Evolutionary conservation across 2,888 invertebrate species (phyloP).

Genomic region (Tholera decimalis): DNA sequence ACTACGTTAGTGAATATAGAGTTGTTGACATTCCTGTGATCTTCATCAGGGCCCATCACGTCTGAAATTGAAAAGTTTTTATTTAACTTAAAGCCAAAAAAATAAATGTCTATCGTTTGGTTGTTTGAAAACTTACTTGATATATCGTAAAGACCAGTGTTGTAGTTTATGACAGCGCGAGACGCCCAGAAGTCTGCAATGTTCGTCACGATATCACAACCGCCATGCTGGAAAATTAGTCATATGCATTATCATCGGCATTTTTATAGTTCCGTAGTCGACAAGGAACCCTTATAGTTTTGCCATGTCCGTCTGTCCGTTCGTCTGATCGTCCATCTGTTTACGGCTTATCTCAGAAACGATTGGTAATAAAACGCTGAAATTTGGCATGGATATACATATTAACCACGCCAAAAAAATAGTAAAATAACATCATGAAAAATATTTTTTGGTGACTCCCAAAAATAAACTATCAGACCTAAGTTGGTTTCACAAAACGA

Average conservation of each 20-base stretch:
- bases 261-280: background rate
- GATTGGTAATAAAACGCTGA: too few relatives aligned
- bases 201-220: slow-evolving; percentile 90
- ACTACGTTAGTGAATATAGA: slow-evolving; percentile 92
- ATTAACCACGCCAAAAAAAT: too few relatives aligned
- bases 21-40: slow-evolving; percentile 91
- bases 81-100: background rate
- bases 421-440: too few relatives aligned
- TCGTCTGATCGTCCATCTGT: too few relatives aligned
- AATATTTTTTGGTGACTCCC: too few relatives aligned
- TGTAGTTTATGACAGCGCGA: slow-evolving; percentile 88
- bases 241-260: background rate
- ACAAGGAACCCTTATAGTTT: too few relatives aligned
- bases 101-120: background rate
- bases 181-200: slow-evolving; percentile 92
- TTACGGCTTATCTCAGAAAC: too few relatives aligned
- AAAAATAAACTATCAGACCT: too few relatives aligned
- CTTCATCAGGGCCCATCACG: slow-evolving; percentile 93
- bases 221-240: slow-evolving; percentile 84
- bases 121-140: slow-evolving; percentile 77
- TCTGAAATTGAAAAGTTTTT: slow-evolving; percentile 74
- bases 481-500: too few relatives aligned
- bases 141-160: slow-evolving; percentile 87
- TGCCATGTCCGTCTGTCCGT: too few relatives aligned
- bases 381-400: too few relatives aligned